phyloP scores from a whole-genome alignment of 2,113 vertebrate species.

The Gambusia affinis region DNA sequence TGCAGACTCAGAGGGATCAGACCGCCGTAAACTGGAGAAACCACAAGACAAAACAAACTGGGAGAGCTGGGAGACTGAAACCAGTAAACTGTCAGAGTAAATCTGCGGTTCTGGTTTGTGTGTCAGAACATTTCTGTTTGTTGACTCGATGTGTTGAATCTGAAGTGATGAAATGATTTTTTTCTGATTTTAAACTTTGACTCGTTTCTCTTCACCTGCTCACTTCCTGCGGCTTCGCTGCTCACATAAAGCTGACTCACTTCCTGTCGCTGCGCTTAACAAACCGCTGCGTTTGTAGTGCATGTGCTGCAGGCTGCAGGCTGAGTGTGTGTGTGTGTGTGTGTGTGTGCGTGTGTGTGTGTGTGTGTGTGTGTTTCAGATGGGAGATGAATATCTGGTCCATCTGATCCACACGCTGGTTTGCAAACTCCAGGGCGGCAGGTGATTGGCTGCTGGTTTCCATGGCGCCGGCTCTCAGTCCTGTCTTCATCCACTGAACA shows the following conservation, averaged over 20 bases:
- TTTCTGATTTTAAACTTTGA: background rate
- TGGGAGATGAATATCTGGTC: slow-evolving; percentile 21
- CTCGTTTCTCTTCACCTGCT: slow-evolving; percentile 6
- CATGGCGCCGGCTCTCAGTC: slow-evolving; percentile 69
- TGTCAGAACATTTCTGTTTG: no score
- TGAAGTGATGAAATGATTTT: no score
- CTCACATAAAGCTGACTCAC: slow-evolving; percentile 49
- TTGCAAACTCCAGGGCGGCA: slow-evolving; percentile 58
- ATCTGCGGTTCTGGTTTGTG: no score
- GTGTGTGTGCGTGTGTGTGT: slow-evolving; percentile 28
- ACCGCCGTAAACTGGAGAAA: no score
- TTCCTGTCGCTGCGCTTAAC: slow-evolving; percentile 39
- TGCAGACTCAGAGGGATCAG: no score
- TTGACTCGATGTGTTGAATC: no score
- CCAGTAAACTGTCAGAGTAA: no score
- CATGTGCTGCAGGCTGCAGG: slow-evolving; percentile 10
- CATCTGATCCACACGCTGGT: slow-evolving; percentile 53
- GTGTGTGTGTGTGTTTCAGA: slow-evolving; percentile 20
- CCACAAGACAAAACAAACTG: no score
- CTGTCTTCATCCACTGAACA: slow-evolving; percentile 59
- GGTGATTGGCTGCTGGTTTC: slow-evolving; percentile 79
- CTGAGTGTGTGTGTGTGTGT: slow-evolving; percentile 26
- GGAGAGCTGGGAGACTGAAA: no score
- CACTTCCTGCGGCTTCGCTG: slow-evolving; percentile 14
- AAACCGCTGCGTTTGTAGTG: slow-evolving; percentile 34